These are phyloP conservation scores for Omphaloscelis lunosa DNA, from an alignment of 2,888 invertebrate genomes.

Conservation along the genomic window DNA sequence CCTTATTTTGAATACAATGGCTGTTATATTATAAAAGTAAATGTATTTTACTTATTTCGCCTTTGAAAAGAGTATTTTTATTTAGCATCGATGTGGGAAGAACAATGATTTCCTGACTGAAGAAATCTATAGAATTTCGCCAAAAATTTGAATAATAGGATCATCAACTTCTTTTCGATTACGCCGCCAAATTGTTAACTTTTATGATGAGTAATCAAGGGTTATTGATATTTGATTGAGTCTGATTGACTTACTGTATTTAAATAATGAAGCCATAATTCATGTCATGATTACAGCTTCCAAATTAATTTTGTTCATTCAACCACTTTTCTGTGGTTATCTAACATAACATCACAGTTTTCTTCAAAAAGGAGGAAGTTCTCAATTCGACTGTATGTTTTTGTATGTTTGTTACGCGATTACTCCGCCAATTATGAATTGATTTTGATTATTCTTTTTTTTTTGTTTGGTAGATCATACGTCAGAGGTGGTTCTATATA, in stretches of 20 bases:
- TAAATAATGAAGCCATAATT: slow-evolving; percentile 33
- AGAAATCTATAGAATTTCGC: slow-evolving; percentile 8
- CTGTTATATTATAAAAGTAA: background rate
- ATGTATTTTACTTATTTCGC: background rate
- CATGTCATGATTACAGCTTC: slow-evolving; percentile 12
- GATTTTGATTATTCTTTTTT: too few relatives aligned
- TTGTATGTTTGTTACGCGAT: too few relatives aligned
- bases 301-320: slow-evolving; percentile 39
- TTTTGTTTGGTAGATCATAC: too few relatives aligned
- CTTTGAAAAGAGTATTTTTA: background rate
- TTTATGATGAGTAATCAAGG: slow-evolving; percentile 30
- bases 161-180: slow-evolving; percentile 23
- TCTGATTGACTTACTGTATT: slow-evolving; percentile 32
- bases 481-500: too few relatives aligned
- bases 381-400: too few relatives aligned
- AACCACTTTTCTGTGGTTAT: slow-evolving; percentile 35
- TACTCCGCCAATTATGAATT: too few relatives aligned
- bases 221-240: slow-evolving; percentile 43
- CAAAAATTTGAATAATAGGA: background rate
- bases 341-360: background rate
- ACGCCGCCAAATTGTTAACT: slow-evolving; percentile 9
- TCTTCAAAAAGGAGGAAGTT: too few relatives aligned
- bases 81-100: background rate
- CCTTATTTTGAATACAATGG: slow-evolving; percentile 7
- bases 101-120: slow-evolving; percentile 12